Base-by-base conservation (phyloP, 2,888 invertebrate genomes). In the Drosophila lutescens region DNA sequence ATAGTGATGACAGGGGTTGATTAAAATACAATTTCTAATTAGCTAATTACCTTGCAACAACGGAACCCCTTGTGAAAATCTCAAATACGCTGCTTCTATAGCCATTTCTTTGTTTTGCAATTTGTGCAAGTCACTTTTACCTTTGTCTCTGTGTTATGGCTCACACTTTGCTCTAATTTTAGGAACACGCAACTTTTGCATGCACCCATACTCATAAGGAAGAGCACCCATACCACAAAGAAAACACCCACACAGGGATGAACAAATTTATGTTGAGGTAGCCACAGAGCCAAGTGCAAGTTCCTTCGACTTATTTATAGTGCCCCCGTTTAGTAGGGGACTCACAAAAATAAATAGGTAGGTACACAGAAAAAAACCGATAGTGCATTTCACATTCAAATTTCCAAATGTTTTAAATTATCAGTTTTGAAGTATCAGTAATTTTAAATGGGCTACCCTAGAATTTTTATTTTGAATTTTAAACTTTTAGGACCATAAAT, bases 91-190 rank as follows among this genome's bases (percentile, higher is more conserved):
- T n/a, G n/a, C 23, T 26, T 26, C 46, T 41, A 34, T 68, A 41
- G 46, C 47, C 41, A 69, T 69, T 85, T 75, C 88, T 87, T 88
- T 89, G 83, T 79, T 80, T 77, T 43, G 44, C 62, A 30, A 76
- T 85, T 88, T 76, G 20, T 88, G 89, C 87, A 88, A 85, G 85
- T 88, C 84, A 84, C 62, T 74, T 67, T 51, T 61, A 74, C 78
- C 78, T 77, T 85, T 61, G 47, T 72, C 58, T 81, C 56, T 70
- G 66, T 69, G 34, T 58, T 68, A 61, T 73, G 36, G 38, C 54
- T 9, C 36, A 47, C 41, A 46, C 56, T 75, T 51, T 34, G 68
- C 56, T 78, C 79, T 80, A 76, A 80, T 80, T 77, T 86, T 71
- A 79, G 82, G 65, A 63, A 49, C 77, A 79, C 66, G 83, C 69